Evolutionary conservation across 2,113 vertebrate genomes (phyloP).

Genomic region (Ammodytes marinus): DNA sequence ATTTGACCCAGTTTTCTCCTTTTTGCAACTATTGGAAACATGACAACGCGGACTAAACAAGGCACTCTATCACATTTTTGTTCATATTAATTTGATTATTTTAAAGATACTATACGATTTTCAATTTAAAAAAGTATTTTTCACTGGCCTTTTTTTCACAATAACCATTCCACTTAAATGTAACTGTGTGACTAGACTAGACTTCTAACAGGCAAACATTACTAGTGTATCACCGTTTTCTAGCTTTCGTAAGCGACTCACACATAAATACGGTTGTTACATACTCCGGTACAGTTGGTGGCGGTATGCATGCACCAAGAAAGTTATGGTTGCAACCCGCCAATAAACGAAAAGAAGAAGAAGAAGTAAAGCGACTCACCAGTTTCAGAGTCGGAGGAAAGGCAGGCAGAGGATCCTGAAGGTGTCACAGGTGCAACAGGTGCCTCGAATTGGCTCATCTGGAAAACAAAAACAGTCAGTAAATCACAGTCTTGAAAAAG

Average conservation of each 20-base stretch:
- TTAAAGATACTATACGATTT: neutral
- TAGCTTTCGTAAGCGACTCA: too few species aligned
- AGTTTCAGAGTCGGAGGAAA: conserved; percentile 64
- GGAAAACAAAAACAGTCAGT: conserved; percentile 3
- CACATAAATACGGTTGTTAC: too few species aligned
- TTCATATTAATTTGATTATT: neutral
- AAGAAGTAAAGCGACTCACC: conserved; percentile 47
- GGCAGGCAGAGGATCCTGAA: conserved; percentile 59
- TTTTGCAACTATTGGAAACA: conserved; percentile 69
- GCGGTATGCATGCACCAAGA: neutral
- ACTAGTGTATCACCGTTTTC: too few species aligned
- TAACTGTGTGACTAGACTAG: too few species aligned
- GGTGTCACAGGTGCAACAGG: conserved; percentile 53
- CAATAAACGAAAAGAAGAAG: too few species aligned
- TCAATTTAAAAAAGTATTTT: too few species aligned
- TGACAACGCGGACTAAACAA: neutral
- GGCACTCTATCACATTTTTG: neutral
- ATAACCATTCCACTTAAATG: too few species aligned
- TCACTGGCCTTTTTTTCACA: too few species aligned
- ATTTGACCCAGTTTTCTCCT: conserved; percentile 76
- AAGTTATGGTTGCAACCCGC: too few species aligned
- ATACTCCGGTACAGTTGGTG: too few species aligned
- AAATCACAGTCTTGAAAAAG: neutral
- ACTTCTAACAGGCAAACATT: neutral
- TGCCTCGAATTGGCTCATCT: conserved; percentile 69